Evolutionary conservation across 2,113 vertebrate species (phyloP).

Genomic region (Odocoileus hemionus): DNA sequence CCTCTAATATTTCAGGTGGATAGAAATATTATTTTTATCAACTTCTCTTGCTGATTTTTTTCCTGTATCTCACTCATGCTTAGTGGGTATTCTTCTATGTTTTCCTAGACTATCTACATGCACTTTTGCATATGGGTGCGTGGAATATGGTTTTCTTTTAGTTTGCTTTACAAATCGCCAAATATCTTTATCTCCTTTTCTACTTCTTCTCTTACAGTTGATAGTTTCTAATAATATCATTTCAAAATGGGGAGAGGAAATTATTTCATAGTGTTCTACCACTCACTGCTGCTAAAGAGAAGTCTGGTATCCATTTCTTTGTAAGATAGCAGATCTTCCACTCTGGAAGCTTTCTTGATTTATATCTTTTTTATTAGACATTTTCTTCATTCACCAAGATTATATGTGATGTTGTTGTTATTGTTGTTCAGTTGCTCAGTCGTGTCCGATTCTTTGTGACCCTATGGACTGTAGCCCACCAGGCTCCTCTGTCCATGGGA

Average conservation of each 20-base stretch:
- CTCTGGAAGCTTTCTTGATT: background rate
- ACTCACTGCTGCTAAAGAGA: background rate
- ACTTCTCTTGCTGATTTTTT: background rate
- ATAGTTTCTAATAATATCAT: background rate
- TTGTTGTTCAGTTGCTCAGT: background rate
- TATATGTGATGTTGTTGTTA: background rate
- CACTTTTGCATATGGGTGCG: background rate
- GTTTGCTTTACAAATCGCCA: background rate
- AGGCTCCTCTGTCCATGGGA: background rate
- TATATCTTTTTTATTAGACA: background rate
- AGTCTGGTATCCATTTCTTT: background rate
- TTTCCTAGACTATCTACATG: background rate
- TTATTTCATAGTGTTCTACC: background rate
- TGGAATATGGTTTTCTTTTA: background rate
- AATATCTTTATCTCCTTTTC: background rate
- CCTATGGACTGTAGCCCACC: background rate
- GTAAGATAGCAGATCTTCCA: background rate
- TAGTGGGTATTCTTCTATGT: background rate
- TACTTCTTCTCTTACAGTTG: background rate
- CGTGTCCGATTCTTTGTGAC: accelerated
- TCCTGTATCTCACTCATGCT: background rate
- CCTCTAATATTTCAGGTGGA: background rate
- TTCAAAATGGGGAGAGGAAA: background rate
- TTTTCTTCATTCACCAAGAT: background rate
- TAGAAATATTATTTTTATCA: background rate